Conservation (phyloP, 2,113 vertebrate species). For the Cyphomyrus plagiostoma region DNA sequence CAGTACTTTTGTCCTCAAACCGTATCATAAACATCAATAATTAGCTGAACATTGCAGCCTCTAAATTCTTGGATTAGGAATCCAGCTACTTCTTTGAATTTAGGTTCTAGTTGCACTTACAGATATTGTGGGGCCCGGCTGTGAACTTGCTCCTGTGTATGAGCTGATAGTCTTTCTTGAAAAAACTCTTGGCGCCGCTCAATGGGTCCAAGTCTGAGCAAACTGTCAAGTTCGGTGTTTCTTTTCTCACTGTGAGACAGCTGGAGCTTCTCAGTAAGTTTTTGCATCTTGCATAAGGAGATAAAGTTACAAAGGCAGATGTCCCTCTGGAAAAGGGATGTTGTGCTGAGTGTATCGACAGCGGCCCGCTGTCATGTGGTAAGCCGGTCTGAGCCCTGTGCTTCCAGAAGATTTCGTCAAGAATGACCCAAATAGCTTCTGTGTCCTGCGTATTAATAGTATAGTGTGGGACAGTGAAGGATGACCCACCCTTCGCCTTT, state of each 20-base stretch:
- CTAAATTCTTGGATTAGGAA: background rate
- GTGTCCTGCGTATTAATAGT: background rate
- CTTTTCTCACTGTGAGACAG: background rate
- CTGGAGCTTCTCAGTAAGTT: background rate
- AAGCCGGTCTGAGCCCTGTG: background rate
- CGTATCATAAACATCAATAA: background rate
- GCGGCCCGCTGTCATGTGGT: background rate
- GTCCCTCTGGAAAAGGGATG: background rate
- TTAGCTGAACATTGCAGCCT: background rate
- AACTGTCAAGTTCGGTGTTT: background rate
- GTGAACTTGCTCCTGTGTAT: background rate
- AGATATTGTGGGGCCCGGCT: background rate
- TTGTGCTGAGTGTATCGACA: background rate
- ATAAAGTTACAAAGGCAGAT: background rate
- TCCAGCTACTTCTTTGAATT: background rate
- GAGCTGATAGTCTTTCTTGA: background rate
- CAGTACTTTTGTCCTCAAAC: background rate
- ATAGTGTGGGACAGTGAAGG: background rate
- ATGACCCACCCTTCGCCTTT: background rate
- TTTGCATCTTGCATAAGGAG: background rate
- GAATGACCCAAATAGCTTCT: constrained; percentile 7
- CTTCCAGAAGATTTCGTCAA: background rate
- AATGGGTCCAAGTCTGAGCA: background rate
- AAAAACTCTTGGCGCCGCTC: background rate
- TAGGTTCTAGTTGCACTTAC: background rate